Evolutionary conservation across 2,888 invertebrate species (phyloP).

Genomic region (Hyposoter didymator): DNA sequence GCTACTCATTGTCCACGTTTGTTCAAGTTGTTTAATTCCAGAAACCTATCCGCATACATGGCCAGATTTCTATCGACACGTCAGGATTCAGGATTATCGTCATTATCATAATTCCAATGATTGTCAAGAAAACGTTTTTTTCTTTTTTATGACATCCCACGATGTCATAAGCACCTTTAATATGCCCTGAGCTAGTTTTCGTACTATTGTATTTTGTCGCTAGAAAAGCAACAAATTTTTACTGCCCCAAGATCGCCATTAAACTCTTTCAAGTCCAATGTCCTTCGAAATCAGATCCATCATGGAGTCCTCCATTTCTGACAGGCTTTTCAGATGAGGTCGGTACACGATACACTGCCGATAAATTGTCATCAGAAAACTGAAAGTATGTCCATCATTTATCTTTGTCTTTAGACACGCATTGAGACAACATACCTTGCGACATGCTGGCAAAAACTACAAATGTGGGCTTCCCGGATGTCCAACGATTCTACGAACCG

Average conservation of each 20-base stretch:
- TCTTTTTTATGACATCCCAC: too few species aligned
- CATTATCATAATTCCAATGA: neutral
- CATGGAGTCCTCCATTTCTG: neutral
- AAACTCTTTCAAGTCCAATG: neutral
- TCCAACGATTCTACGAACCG: slow-evolving; percentile 86
- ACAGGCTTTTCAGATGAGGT: neutral
- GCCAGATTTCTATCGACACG: neutral
- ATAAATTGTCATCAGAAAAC: neutral
- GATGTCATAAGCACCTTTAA: neutral
- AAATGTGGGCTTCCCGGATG: slow-evolving; percentile 86
- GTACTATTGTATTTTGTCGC: neutral
- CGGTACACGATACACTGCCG: neutral
- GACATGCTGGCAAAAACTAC: slow-evolving; percentile 86
- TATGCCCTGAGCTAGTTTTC: neutral
- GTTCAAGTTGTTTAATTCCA: neutral
- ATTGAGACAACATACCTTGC: slow-evolving; percentile 87
- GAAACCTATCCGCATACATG: neutral
- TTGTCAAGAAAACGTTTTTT: too few species aligned
- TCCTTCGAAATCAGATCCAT: neutral
- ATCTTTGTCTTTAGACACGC: slow-evolving; percentile 84
- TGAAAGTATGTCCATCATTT: neutral
- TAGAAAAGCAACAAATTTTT: neutral
- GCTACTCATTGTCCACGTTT: neutral
- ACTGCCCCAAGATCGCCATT: neutral
- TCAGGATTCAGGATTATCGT: neutral